Evolutionary conservation across 2,797 vertebrate species (phyloP).

Genomic region (Fistularia commersonii): DNA sequence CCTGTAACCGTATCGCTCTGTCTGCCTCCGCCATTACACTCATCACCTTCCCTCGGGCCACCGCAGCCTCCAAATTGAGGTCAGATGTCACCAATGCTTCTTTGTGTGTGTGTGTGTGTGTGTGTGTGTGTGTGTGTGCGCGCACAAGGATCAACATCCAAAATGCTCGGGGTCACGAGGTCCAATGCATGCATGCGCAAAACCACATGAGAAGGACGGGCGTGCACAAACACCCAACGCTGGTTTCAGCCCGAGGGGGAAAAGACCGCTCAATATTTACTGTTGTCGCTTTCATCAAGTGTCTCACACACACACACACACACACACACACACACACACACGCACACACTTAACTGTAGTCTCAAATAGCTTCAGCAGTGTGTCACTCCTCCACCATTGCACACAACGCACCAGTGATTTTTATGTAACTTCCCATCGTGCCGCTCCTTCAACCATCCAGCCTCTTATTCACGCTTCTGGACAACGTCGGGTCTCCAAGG

Average conservation of each 20-base stretch:
- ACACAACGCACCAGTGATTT: background rate
- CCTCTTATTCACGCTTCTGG: too few relatives aligned
- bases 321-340: conserved; percentile 17
- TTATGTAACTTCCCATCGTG: conserved; percentile 4
- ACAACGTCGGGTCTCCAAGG: too few relatives aligned
- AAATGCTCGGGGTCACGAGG: conserved; percentile 22
- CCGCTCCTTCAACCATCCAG: too few relatives aligned
- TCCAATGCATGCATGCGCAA: conserved; percentile 23
- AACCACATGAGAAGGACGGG: conserved; percentile 30
- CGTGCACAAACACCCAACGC: conserved; percentile 15
- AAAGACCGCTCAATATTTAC: conserved; percentile 68
- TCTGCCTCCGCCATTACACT: conserved; percentile 37
- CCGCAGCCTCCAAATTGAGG: conserved; percentile 54
- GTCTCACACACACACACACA: conserved; percentile 7
- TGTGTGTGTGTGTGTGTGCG: conserved; percentile 12
- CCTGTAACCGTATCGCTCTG: conserved; percentile 26
- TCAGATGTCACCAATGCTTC: conserved; percentile 57
- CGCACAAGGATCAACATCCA: conserved; percentile 22
- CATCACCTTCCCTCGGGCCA: conserved; percentile 61
- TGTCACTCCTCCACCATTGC: conserved; percentile 3
- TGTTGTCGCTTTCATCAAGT: conserved; percentile 43
- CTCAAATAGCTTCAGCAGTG: conserved; percentile 13
- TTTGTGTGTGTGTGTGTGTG: too few relatives aligned
- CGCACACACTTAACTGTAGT: too few relatives aligned
- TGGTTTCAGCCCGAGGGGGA: conserved; percentile 30